These are phyloP conservation scores for Danionella dracula DNA, from an alignment of 2,797 vertebrate genomes.

Conservation along the genomic window DNA sequence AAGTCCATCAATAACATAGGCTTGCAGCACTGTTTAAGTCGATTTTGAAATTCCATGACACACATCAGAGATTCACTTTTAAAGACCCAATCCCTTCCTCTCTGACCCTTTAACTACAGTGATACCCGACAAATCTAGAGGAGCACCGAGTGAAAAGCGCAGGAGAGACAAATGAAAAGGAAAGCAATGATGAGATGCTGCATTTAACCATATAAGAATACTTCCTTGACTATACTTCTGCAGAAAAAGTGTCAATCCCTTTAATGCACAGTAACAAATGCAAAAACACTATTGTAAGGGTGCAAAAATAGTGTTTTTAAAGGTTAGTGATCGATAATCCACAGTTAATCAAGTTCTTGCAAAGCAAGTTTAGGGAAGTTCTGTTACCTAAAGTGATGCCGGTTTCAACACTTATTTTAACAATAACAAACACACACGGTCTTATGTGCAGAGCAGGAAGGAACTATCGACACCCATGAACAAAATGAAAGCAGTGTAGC, in stretches of 20 bases:
- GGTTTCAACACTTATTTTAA: neutral
- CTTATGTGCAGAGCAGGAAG: constrained; percentile 21
- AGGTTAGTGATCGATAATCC: too few species aligned
- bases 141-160: neutral
- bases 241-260: too few species aligned
- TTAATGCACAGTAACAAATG: too few species aligned
- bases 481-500: neutral
- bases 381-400: too few species aligned
- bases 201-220: too few species aligned
- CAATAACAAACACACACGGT: neutral
- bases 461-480: neutral
- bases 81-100: neutral
- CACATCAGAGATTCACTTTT: neutral
- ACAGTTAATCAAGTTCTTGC: too few species aligned
- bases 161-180: too few species aligned
- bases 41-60: constrained; percentile 2
- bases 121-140: neutral
- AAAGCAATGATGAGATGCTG: too few species aligned
- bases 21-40: constrained; percentile 4
- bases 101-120: neutral
- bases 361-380: too few species aligned
- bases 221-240: too few species aligned
- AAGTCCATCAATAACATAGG: constrained; percentile 18
- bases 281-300: too few species aligned
- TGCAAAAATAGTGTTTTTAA: too few species aligned